Evolutionary conservation across 1,140 invertebrate genomes (phyloP).

Genomic region (Heliconius congener): DNA sequence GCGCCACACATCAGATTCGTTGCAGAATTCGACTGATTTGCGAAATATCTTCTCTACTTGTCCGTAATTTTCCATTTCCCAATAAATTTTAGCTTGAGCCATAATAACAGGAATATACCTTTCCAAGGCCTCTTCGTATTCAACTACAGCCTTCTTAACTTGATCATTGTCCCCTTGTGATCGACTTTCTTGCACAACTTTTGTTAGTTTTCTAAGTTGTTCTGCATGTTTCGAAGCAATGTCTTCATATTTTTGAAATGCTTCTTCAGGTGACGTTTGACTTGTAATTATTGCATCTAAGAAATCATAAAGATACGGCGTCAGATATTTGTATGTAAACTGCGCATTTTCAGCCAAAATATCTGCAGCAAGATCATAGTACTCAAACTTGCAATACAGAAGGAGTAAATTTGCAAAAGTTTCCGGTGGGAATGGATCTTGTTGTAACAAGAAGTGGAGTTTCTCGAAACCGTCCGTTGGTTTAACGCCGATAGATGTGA

Average conservation of each 20-base stretch:
- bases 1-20: slow-evolving; percentile 98
- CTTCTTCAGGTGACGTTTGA: slow-evolving; percentile 98
- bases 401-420: slow-evolving; percentile 98
- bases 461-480: slow-evolving; percentile 98
- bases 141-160: slow-evolving; percentile 93
- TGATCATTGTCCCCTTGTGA: slow-evolving; percentile 93
- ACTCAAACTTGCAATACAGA: slow-evolving; percentile 98
- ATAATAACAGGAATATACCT: slow-evolving; percentile 97
- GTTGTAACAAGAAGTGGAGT: slow-evolving; percentile 97
- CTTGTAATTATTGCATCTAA: slow-evolving; percentile 98
- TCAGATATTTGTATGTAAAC: slow-evolving; percentile 97
- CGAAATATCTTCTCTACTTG: slow-evolving; percentile 97
- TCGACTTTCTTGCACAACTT: slow-evolving; percentile 95
- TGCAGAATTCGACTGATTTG: slow-evolving; percentile 98
- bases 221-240: slow-evolving; percentile 96
- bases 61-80: slow-evolving; percentile 97
- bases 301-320: slow-evolving; percentile 94
- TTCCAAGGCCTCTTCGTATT: slow-evolving; percentile 96
- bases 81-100: slow-evolving; percentile 99
- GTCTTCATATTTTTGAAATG: slow-evolving; percentile 98
- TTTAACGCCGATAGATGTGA: slow-evolving; percentile 94
- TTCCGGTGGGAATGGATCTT: slow-evolving; percentile 98
- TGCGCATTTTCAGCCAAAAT: slow-evolving; percentile 98
- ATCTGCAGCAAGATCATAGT: slow-evolving; percentile 98
- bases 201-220: slow-evolving; percentile 94